Evolutionary conservation across 2,888 invertebrate genomes (phyloP), one percentile per base, ranked within the genome.

Genomic region (Meiosimyza decipiens): DNA sequence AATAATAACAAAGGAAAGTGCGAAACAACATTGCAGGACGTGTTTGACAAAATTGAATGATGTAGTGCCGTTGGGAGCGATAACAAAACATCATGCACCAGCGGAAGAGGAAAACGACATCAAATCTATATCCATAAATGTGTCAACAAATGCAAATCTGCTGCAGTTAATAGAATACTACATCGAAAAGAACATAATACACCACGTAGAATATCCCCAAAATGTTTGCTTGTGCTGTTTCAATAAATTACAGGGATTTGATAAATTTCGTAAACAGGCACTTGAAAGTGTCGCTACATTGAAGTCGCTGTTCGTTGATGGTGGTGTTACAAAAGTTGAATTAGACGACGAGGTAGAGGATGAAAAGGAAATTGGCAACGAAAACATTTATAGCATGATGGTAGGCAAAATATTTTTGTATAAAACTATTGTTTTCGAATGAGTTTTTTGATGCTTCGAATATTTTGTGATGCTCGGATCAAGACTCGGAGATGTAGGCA

Each of bases 1-100:
- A 11, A 72, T 72, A 47, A 65, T 82, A 71, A 80, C 78, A 15
- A 77, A 73, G 73, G 77, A 76, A 59, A 79, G 77, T 55, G 78
- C 76, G 4, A 77, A 75, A 13, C 74, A 80, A 6, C 80, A 80
- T 59, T 84, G 84, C 69, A 76, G 83, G 47, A 83, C 84, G 5
- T 84, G 84, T 63, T 75, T 84, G 71, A 72, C 73, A 1, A 77
- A 79, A 69, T 52, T 83, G 22, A 77, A 74, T 28, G 49, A 74
- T 47, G 73, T 71, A 74, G 51, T 15, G 59, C 18, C 64, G n/a
- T 15, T 52, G 12, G 33, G 11, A 54, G 11, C 47, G 11, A 73
- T 66, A 22, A 60, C 33, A 33, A 62, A 62, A 16, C 28, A 12
- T 22, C 33, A 33, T 55, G 11, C 40, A 16, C 12, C 22, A 13